Base-by-base conservation (phyloP, 2,797 vertebrate species). In the Sebastes paucispinis region DNA sequence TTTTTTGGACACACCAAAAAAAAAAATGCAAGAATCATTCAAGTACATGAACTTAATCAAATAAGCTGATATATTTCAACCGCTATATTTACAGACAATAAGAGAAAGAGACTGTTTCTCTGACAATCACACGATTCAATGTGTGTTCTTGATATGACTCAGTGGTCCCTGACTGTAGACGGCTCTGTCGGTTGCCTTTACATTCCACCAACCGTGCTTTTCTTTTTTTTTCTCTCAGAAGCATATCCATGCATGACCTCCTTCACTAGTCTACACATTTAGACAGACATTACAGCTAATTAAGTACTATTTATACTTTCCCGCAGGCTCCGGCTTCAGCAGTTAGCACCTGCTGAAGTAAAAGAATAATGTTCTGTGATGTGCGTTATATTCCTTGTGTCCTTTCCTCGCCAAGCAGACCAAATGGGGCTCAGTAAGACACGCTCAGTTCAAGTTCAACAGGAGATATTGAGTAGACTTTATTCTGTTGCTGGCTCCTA, bases 231-330 rank as follows among this genome's bases (percentile, higher is more conserved):
- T 39, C 4, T 39, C 24, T 73, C 43, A 69, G 62, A 76, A 39
- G 69, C 20, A 29, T 34, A 12, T 69, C 62, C 66, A 69, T 52
- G 43, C 78, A 82, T 73, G 74, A 47, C 65, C 62, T 65, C 60
- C 24, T 79, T 50, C 58, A 64, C 43, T 34, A 63, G 25, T 20
- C 71, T 75, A 57, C 68, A 70, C 31, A 4, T 80, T 73, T 67
- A 73, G 69, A 84, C 24, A 32, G 29, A 36, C 31, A 67, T 74
- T 69, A 32, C 50, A 64, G 73, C 52, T 67, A 75, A 54, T 83
- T 84, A 74, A 73, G 50, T 31, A 36, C 22, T 77, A 65, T 78
- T 79, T 75, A 47, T 47, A 47, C 43, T 47, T 47, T 47, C 43
- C 43, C 16, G 43, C 43, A 47, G 43, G 43, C 43, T 47, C 16